Evolutionary conservation across 30 jellyfish, hydroid and myxozoan genomes (phyloP).

Genomic region (Hydra vulgaris): DNA sequence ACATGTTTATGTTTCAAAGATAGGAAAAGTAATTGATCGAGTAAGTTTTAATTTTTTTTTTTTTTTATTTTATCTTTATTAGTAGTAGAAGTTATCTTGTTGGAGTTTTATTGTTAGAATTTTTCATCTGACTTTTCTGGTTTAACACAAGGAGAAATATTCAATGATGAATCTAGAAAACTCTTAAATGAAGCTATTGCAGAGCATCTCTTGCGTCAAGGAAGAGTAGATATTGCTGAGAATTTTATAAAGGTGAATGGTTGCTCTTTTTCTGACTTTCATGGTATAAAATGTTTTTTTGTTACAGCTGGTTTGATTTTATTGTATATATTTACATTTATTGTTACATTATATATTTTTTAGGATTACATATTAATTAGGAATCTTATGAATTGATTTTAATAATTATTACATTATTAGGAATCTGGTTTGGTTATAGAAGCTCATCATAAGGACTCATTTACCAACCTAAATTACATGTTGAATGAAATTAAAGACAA

Average conservation of each 20-base stretch:
- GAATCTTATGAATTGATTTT: no score
- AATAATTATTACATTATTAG: no score
- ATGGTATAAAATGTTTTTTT: not conserved
- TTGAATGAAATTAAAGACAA: conserved; percentile 72
- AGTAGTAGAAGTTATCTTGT: no score
- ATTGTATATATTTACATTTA: not conserved
- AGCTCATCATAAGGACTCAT: conserved; percentile 65
- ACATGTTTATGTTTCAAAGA: conserved; percentile 83
- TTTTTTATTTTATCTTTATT: not conserved
- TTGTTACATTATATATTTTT: not conserved
- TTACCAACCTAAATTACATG: conserved; percentile 69
- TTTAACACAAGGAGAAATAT: conserved; percentile 84
- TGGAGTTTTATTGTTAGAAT: conserved; percentile 35
- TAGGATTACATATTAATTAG: no score
- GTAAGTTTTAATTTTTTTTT: conserved; percentile 22
- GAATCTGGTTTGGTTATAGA: conserved; percentile 67
- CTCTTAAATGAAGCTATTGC: conserved; percentile 72
- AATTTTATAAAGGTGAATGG: conserved; percentile 42
- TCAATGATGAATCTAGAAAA: conserved; percentile 61
- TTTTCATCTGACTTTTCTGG: conserved; percentile 87
- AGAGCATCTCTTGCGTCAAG: conserved; percentile 90
- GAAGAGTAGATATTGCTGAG: conserved; percentile 82
- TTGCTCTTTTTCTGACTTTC: not conserved
- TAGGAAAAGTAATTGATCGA: conserved; percentile 93
- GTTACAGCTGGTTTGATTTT: not conserved